Conservation (phyloP, 2,888 invertebrate species). For the Abscondita cerata region DNA sequence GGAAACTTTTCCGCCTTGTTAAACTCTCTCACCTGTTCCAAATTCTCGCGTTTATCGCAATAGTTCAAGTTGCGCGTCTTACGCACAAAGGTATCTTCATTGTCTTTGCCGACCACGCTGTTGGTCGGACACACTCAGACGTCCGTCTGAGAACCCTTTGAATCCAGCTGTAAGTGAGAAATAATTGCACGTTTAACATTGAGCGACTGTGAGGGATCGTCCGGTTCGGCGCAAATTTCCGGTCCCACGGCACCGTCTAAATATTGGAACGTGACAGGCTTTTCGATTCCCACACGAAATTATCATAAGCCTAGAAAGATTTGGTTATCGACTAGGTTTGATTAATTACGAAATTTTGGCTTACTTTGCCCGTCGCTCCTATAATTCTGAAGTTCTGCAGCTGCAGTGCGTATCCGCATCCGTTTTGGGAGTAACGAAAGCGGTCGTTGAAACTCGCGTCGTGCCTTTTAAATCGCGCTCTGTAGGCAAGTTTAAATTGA, state of each 20-base stretch:
- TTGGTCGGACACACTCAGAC: slow-evolving; percentile 82
- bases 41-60: neutral
- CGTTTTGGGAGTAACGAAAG: slow-evolving; percentile 70
- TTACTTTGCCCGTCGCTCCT: too few species aligned
- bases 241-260: slow-evolving; percentile 80
- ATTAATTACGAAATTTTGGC: slow-evolving; percentile 70
- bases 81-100: slow-evolving; percentile 64
- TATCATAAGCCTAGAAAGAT: slow-evolving; percentile 55
- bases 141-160: slow-evolving; percentile 62
- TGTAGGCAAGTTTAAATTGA: slow-evolving; percentile 71
- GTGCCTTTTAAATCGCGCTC: slow-evolving; percentile 71
- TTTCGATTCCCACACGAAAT: slow-evolving; percentile 69
- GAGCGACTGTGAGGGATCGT: slow-evolving; percentile 78
- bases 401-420: slow-evolving; percentile 73
- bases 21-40: too few species aligned
- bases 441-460: slow-evolving; percentile 73
- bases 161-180: slow-evolving; percentile 72
- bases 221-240: slow-evolving; percentile 75
- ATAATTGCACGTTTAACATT: slow-evolving; percentile 91
- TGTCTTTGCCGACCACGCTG: slow-evolving; percentile 61
- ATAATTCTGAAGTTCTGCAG: slow-evolving; percentile 70
- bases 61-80: slow-evolving; percentile 68
- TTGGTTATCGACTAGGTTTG: too few species aligned
- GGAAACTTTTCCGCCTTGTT: too few species aligned
- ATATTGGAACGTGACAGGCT: slow-evolving; percentile 77